Percentiles rank a stretch among this genome's conserved stretches.
These are phyloP conservation scores for Pelobates cultripes DNA, from an alignment of 2,797 vertebrate genomes.

Conservation along the genomic window DNA sequence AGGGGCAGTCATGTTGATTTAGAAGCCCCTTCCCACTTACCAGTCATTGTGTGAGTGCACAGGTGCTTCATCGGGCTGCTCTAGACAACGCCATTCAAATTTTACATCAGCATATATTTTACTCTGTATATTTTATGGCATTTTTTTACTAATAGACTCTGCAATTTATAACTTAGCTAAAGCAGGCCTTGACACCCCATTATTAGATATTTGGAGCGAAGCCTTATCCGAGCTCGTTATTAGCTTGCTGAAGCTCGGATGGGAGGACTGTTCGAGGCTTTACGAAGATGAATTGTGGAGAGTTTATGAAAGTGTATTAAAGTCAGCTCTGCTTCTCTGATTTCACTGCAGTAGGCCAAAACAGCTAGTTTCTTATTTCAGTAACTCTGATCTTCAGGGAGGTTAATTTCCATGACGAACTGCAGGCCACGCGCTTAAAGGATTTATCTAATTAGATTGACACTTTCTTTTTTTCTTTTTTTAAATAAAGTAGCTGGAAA, in stretches of 20 bases:
- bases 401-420: slow-evolving; percentile 85
- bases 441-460: slow-evolving; percentile 82
- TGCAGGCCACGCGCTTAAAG: slow-evolving; percentile 74
- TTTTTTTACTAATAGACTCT: no score
- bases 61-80: no score
- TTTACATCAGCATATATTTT: no score
- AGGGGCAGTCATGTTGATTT: no score
- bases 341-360: slow-evolving; percentile 75
- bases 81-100: no score
- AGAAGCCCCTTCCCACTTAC: no score
- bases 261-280: slow-evolving; percentile 8
- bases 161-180: no score
- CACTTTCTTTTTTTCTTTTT: slow-evolving; percentile 68
- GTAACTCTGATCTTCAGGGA: slow-evolving; percentile 78
- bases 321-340: slow-evolving; percentile 70
- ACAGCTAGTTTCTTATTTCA: slow-evolving; percentile 78
- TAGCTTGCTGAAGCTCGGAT: background rate
- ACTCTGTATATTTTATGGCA: no score
- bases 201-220: no score
- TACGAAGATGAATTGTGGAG: slow-evolving; percentile 64
- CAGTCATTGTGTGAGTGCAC: no score
- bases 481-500: slow-evolving; percentile 68
- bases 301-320: slow-evolving; percentile 74
- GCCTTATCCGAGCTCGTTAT: no score
- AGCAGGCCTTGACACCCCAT: no score